Conservation (phyloP, 1,140 invertebrate genomes). For the Saxidomus purpurata region DNA sequence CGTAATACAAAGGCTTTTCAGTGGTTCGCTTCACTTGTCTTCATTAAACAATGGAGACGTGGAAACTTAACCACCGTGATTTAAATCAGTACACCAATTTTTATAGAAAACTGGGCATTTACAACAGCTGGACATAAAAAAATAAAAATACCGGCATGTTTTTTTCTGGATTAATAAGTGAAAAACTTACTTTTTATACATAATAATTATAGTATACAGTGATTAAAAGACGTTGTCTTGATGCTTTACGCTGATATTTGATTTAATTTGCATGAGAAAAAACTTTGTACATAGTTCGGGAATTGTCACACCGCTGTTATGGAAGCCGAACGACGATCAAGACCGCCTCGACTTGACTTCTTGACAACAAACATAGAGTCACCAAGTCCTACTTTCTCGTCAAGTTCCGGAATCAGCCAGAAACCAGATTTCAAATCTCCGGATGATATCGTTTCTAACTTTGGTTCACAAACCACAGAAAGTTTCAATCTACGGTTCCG, state of each 20-base stretch:
- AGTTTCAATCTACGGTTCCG: slow-evolving; percentile 6
- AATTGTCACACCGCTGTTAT: not conserved
- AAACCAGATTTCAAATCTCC: slow-evolving; percentile 3
- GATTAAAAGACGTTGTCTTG: no score
- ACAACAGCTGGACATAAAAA: no score
- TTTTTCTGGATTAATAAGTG: no score
- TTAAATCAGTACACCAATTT: no score
- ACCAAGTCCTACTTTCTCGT: slow-evolving; percentile 51
- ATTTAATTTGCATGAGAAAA: no score
- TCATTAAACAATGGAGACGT: not conserved
- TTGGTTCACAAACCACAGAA: not conserved
- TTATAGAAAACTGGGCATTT: no score
- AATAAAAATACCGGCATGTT: no score
- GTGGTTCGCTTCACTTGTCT: not conserved
- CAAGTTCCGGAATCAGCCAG: slow-evolving; percentile 33
- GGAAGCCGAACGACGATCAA: not conserved
- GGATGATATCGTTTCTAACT: not conserved
- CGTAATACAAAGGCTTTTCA: not conserved
- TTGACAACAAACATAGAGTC: slow-evolving; percentile 11
- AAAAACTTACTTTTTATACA: not conserved
- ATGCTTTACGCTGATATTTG: no score
- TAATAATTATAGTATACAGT: no score
- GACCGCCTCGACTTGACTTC: slow-evolving; percentile 35
- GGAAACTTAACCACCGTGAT: not conserved
- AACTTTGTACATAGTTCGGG: not conserved